Evolutionary conservation across 2,797 vertebrate genomes (phyloP), one percentile per base, ranked within the genome.

Genomic region (Peromyscus melanophrys): DNA sequence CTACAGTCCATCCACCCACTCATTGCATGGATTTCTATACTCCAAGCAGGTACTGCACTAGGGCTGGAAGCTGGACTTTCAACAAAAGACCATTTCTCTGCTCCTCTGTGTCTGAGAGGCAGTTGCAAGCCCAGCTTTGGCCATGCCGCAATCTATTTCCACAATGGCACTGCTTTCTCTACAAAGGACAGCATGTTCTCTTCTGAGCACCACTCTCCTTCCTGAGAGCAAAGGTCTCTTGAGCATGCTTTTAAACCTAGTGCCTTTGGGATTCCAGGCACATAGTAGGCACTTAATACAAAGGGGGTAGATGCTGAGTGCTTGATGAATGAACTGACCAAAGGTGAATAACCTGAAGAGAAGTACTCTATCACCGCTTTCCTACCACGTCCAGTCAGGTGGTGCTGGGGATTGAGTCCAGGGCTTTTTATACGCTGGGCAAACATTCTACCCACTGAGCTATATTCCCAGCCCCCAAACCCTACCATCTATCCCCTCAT

Each of bases 141-240:
- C 27, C 46, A 0, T 0, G 0, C 13, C 2, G 8, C 13, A 4
- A 0, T n/a, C 88, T 25, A 14, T n/a, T 40, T 63, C 23, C 63
- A 80, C 25, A 2, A 0, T 0, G 31, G 29, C 0, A 4, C 2
- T 1, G 17, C 67, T 37, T 59, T 23, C 31, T 65, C 67, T 31
- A 31, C 23, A 59, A 67, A 83, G 23, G 52, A 31, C 5, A 57
- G 10, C 1, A 40, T 46, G 59, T 12, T 25, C 13, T 46, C 4
- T 19, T 13, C 1, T 0, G 8, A 52, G 52, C 12, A 27, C 21
- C 37, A 4, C 1, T n/a, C 52, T 63, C 65, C 34, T 46, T 67
- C 40, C 59, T 0, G 0, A 1, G 27, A n/a, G 29, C 12, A 12
- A n/a, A 59, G 49, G 21, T 9, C 46, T 69, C 29, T 21, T 3